phyloP scores from a whole-genome alignment of 2,888 invertebrate species.

The Dioctria rufipes region DNA sequence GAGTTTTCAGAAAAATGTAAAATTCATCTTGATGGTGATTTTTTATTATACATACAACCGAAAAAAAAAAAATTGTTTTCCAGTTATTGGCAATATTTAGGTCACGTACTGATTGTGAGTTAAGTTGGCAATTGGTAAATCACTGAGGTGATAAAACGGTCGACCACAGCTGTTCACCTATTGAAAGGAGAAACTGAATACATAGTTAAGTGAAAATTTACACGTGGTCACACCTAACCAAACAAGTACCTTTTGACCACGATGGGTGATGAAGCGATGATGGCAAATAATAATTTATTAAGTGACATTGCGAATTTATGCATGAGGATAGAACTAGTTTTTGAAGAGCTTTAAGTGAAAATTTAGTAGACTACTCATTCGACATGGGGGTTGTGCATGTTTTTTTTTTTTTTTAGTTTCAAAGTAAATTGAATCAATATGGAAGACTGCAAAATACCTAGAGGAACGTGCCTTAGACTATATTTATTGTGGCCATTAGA shows the following conservation, averaged over 20 bases:
- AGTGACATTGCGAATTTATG: constrained; percentile 23
- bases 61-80: constrained; percentile 6
- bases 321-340: too few species aligned
- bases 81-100: constrained; percentile 29
- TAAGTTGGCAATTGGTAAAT: constrained; percentile 39
- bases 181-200: neutral
- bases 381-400: too few species aligned
- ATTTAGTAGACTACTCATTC: too few species aligned
- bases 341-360: too few species aligned
- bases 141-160: constrained; percentile 45
- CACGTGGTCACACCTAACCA: constrained; percentile 42
- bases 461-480: too few species aligned
- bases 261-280: constrained; percentile 35
- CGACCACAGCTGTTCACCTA: constrained; percentile 26
- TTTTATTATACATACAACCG: constrained; percentile 12
- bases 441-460: too few species aligned
- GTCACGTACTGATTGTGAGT: constrained; percentile 19
- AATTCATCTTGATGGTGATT: constrained; percentile 41
- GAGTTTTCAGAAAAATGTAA: constrained; percentile 39
- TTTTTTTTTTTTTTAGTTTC: too few species aligned
- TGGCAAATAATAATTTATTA: constrained; percentile 37
- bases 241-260: constrained; percentile 10
- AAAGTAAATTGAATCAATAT: too few species aligned
- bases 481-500: too few species aligned
- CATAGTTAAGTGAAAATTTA: constrained; percentile 34